Evolutionary conservation across 2,888 invertebrate genomes (phyloP).

Genomic region (Callimorpha dominula): DNA sequence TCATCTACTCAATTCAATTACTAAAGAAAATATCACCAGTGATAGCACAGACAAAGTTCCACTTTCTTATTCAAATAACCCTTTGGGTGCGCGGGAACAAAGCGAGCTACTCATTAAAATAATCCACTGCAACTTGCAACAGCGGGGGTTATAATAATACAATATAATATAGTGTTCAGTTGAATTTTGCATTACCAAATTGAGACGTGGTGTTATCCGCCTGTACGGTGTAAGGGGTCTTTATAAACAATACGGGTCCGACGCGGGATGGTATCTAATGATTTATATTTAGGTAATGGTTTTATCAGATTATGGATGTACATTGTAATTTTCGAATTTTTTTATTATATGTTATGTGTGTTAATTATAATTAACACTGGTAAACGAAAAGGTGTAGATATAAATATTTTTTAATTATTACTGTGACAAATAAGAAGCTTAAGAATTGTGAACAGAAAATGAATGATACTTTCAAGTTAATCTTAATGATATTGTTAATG

Average conservation of each 20-base stretch:
- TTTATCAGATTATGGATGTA: not conserved
- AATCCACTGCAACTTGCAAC: slow-evolving; percentile 66
- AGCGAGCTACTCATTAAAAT: slow-evolving; percentile 80
- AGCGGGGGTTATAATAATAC: slow-evolving; percentile 58
- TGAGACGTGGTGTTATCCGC: slow-evolving; percentile 35
- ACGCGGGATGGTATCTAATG: not conserved
- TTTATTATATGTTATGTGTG: not conserved
- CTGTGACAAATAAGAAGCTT: too few relatives aligned
- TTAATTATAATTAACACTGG: not conserved
- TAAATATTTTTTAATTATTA: not conserved
- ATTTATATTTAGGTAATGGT: not conserved
- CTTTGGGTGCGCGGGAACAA: slow-evolving; percentile 73
- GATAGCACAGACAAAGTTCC: slow-evolving; percentile 68
- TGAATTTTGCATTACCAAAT: slow-evolving; percentile 54
- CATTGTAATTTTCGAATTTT: too few relatives aligned
- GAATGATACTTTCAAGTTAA: too few relatives aligned
- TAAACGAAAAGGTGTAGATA: too few relatives aligned
- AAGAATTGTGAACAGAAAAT: too few relatives aligned
- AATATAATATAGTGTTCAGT: slow-evolving; percentile 43
- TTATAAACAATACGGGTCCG: slow-evolving; percentile 10
- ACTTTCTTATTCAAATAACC: slow-evolving; percentile 82
- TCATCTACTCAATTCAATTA: slow-evolving; percentile 79
- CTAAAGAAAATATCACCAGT: slow-evolving; percentile 74
- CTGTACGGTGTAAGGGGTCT: slow-evolving; percentile 9
- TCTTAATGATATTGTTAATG: too few relatives aligned